Conservation (phyloP, 2,113 vertebrate species). For the Burhinus oedicnemus region DNA sequence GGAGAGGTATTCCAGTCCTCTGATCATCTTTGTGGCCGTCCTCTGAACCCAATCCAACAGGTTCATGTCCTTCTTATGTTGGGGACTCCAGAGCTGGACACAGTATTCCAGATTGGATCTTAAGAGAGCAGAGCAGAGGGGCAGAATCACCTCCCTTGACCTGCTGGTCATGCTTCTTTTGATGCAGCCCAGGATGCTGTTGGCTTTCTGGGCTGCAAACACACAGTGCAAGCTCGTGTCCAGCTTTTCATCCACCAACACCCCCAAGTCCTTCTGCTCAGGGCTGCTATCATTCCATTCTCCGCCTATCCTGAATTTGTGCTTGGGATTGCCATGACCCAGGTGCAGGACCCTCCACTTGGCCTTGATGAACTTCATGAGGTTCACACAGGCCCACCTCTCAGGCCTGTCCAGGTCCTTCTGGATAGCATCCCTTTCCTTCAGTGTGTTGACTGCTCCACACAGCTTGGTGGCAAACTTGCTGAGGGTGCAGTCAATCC, state of each 20-base stretch:
- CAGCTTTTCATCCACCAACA: not conserved
- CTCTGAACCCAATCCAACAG: not conserved
- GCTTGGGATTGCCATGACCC: not conserved
- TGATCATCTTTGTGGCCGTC: not conserved
- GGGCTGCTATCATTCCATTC: not conserved
- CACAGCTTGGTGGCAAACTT: not conserved
- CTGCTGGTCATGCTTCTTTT: not conserved
- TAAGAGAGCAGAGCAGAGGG: not conserved
- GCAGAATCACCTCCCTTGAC: not conserved
- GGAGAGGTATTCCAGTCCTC: not conserved
- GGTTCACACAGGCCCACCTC: not conserved
- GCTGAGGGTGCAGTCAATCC: not conserved
- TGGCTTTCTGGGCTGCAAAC: not conserved
- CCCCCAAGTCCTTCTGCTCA: not conserved
- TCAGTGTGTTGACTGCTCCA: not conserved
- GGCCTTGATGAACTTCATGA: not conserved
- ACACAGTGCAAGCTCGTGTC: not conserved
- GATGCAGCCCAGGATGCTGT: not conserved
- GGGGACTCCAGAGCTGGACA: not conserved
- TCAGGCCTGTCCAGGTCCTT: not conserved
- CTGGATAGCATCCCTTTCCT: not conserved
- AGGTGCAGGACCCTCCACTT: not conserved
- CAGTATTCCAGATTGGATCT: not conserved
- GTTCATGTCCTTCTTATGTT: not conserved
- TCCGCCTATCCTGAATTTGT: not conserved